Evolutionary conservation across 2,888 invertebrate genomes (phyloP), one percentile per base, ranked within the genome.

Genomic region (Lagria hirta): DNA sequence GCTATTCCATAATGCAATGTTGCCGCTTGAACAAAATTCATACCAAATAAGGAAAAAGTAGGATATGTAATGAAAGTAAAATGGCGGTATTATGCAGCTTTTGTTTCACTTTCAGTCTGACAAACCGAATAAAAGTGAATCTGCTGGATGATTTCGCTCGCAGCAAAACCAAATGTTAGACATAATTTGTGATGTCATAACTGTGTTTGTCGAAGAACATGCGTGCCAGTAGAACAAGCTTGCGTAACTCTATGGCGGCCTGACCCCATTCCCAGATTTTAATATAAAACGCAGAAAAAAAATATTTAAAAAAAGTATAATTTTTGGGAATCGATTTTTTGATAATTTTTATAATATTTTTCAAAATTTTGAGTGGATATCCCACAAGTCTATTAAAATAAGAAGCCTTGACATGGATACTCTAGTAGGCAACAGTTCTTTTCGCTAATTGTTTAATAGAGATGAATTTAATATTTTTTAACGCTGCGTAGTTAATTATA

Each of bases 221-320:
- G 57, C 61, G 57, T 58, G 57, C 55, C 56, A 53, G 51, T 54
- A 51, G 55, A 48, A 46, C 46, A 41, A 29, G 52, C 51, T 62
- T 64, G 60, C 55, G 60, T 62, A 64, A 64, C 51, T 51, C 37
- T 46, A 50, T 56, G 50, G 57, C 54, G 55, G 55, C 48, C 55
- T 61, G 60, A 61, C 62, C 62, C 62, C 62, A 62, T 64, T 62
- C 60, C 56, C 64, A 61, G 52, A 56, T 45, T 46, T 37, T n/a
- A n/a, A n/a, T n/a, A n/a, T n/a, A n/a, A n/a, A n/a, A n/a, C n/a
- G n/a, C n/a, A n/a, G n/a, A n/a, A n/a, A n/a, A n/a, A n/a, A n/a
- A n/a, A n/a, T n/a, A n/a, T n/a, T n/a, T n/a, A n/a, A n/a, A n/a
- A n/a, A n/a, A n/a, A n/a, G n/a, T n/a, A n/a, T n/a, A n/a, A n/a